Conservation (phyloP, 2,113 vertebrate genomes). For the Lepus timidus region DNA sequence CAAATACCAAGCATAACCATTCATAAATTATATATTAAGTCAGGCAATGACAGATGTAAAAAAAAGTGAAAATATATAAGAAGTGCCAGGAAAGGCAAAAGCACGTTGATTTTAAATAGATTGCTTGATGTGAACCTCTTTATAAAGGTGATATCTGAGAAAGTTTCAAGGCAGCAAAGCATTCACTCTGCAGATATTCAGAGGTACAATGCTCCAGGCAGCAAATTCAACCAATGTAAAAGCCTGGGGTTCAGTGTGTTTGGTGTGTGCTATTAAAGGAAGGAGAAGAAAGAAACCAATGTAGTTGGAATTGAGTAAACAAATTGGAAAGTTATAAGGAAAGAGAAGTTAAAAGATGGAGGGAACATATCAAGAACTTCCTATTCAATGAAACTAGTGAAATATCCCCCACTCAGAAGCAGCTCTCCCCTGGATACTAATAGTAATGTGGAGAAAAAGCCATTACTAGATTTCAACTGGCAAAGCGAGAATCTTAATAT, state of each 20-base stretch:
- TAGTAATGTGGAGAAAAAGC: neutral
- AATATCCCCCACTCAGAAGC: neutral
- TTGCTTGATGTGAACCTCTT: neutral
- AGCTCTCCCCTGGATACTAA: neutral
- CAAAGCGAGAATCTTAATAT: neutral
- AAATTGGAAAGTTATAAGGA: neutral
- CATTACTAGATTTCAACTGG: neutral
- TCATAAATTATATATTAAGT: neutral
- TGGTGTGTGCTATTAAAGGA: neutral
- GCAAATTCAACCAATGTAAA: neutral
- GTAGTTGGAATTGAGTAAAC: neutral
- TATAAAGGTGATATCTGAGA: neutral
- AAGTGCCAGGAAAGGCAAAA: neutral
- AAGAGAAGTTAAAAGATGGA: neutral
- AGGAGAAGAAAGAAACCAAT: neutral
- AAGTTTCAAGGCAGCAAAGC: neutral
- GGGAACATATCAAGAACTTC: neutral
- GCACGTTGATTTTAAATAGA: neutral
- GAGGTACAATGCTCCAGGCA: neutral
- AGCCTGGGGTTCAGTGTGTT: neutral
- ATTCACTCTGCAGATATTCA: neutral
- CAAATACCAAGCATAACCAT: neutral
- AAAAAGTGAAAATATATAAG: neutral
- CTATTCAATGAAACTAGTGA: neutral
- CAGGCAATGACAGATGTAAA: neutral